Conservation (phyloP, 2,888 invertebrate species). For the Trachelus iudaicus region DNA sequence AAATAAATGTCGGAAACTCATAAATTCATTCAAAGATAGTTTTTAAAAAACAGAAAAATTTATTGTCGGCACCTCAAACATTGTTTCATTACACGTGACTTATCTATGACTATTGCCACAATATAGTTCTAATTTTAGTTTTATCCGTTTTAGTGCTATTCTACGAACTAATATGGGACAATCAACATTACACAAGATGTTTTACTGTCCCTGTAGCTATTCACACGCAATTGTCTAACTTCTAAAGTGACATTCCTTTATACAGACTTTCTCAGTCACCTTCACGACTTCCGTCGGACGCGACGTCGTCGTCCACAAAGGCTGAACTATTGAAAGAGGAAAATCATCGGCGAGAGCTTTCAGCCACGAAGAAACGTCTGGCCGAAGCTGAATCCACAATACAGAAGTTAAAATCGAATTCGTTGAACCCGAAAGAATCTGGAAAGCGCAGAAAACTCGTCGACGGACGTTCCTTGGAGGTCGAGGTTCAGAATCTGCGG, state of each 20-base stretch:
- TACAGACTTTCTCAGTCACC: constrained; percentile 33
- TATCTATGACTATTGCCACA: background rate
- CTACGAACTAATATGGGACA: background rate
- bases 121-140: background rate
- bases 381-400: constrained; percentile 49
- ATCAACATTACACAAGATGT: background rate
- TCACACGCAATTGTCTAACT: background rate
- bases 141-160: background rate
- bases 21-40: background rate
- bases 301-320: constrained; percentile 28
- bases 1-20: background rate
- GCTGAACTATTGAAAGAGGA: constrained; percentile 45
- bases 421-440: constrained; percentile 24
- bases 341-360: constrained; percentile 46
- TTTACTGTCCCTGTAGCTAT: background rate
- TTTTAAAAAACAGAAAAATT: background rate
- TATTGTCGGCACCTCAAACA: background rate
- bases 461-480: constrained; percentile 67
- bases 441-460: constrained; percentile 41
- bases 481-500: constrained; percentile 73
- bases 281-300: constrained; percentile 25
- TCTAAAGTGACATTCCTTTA: background rate
- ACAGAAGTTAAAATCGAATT: constrained; percentile 36
- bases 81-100: background rate
- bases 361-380: constrained; percentile 45